Evolutionary conservation across 2,113 vertebrate species (phyloP).

Genomic region (Eudyptes chrysolophus): DNA sequence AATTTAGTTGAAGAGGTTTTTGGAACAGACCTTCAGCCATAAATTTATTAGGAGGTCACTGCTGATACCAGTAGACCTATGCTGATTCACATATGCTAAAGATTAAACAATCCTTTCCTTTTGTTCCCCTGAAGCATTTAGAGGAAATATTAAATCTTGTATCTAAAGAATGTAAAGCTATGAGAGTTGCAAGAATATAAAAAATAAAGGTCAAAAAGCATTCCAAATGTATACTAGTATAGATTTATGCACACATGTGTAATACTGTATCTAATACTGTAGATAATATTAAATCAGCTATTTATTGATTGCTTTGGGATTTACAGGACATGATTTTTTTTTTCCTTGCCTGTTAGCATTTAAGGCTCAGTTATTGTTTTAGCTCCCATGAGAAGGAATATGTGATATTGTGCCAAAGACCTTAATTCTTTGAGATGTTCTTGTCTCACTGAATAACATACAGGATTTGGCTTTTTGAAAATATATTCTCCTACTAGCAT

Average conservation of each 20-base stretch:
- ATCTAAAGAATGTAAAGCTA: neutral
- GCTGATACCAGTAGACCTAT: neutral
- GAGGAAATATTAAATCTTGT: constrained; percentile 16
- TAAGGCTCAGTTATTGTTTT: neutral
- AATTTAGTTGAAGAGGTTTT: neutral
- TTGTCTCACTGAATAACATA: neutral
- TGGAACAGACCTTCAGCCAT: neutral
- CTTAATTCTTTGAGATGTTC: neutral
- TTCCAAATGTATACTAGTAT: neutral
- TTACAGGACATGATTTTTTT: neutral
- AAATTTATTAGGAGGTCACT: neutral
- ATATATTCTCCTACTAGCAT: neutral
- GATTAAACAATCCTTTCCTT: neutral
- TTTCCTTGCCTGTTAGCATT: neutral
- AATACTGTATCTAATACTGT: neutral
- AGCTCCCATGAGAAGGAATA: neutral
- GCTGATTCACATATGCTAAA: neutral
- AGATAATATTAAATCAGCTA: neutral
- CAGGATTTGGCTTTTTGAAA: neutral
- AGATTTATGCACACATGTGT: neutral
- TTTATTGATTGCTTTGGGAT: neutral
- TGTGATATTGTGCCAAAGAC: neutral
- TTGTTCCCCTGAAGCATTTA: neutral
- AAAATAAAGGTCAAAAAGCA: neutral
- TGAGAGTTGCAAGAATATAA: neutral